phyloP scores from a whole-genome alignment of 35 echinoderm and acorn worm genomes.

The Anneissia japonica region DNA sequence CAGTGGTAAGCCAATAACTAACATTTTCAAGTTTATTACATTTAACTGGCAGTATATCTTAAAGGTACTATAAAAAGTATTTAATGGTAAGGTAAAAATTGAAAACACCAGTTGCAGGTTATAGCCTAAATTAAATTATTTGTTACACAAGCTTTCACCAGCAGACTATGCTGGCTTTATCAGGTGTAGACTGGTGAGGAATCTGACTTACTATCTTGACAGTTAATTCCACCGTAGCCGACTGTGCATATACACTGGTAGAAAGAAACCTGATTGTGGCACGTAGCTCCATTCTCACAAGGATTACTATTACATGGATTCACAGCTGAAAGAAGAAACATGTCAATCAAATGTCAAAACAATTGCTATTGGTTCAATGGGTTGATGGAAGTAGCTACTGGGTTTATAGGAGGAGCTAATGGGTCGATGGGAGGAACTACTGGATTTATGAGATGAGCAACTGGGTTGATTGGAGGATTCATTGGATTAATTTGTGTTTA shows the following conservation, averaged over 20 bases:
- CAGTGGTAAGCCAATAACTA: too few relatives aligned
- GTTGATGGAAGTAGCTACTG: not conserved
- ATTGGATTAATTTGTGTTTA: too few relatives aligned
- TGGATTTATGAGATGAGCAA: not conserved
- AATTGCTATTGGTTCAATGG: not conserved
- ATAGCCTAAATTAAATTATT: too few relatives aligned
- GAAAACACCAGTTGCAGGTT: too few relatives aligned
- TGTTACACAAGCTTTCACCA: too few relatives aligned
- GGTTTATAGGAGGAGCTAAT: not conserved
- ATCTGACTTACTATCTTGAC: conserved; percentile 44
- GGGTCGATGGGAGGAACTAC: not conserved
- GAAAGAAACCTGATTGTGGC: conserved; percentile 25
- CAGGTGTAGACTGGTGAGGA: too few relatives aligned
- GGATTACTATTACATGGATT: conserved; percentile 50
- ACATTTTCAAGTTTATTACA: too few relatives aligned
- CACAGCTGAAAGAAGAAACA: conserved; percentile 25
- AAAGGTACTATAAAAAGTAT: too few relatives aligned
- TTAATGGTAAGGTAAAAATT: too few relatives aligned
- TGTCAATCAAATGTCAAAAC: not conserved
- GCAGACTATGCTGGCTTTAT: too few relatives aligned
- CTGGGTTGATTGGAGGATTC: too few relatives aligned
- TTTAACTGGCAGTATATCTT: too few relatives aligned
- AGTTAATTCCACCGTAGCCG: conserved; percentile 59
- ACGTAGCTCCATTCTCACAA: conserved; percentile 48
- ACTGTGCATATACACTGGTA: conserved; percentile 47